These are phyloP conservation scores for Ibidorhyncha struthersii DNA, from an alignment of 2,113 vertebrate genomes.

Conservation along the genomic window DNA sequence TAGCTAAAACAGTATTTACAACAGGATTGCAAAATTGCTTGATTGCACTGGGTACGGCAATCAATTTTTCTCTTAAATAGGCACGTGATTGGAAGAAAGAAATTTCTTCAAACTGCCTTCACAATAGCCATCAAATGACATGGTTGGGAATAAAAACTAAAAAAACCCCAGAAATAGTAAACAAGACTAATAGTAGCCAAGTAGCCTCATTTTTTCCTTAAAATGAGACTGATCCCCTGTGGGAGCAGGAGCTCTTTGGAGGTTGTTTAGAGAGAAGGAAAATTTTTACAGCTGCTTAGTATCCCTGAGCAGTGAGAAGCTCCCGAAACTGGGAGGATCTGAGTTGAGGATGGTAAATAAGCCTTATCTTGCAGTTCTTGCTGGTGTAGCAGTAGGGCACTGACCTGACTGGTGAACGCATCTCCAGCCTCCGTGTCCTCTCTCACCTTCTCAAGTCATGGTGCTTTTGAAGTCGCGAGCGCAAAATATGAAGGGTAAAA, in stretches of 20 bases:
- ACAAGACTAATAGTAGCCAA: neutral
- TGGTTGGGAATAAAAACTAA: neutral
- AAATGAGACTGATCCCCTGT: neutral
- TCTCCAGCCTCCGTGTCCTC: neutral
- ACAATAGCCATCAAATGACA: conserved; percentile 2
- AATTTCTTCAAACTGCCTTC: neutral
- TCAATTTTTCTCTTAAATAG: conserved; percentile 57
- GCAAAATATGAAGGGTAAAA: neutral
- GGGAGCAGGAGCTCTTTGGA: neutral
- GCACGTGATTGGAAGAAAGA: neutral
- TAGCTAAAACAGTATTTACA: neutral
- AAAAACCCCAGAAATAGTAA: conserved; percentile 9
- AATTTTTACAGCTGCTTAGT: neutral
- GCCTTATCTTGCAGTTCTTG: neutral
- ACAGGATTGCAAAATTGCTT: neutral
- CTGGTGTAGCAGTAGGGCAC: neutral
- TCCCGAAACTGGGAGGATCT: neutral
- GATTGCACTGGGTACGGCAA: neutral
- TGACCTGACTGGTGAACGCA: neutral
- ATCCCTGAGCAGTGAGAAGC: neutral
- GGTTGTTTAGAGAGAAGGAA: neutral
- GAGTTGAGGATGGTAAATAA: neutral
- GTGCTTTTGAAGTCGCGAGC: neutral
- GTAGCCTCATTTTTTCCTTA: neutral
- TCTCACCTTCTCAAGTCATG: neutral